Evolutionary conservation across 1,140 invertebrate species (phyloP), one percentile per base, ranked within the genome.

Genomic region (Scylla paramamosain): DNA sequence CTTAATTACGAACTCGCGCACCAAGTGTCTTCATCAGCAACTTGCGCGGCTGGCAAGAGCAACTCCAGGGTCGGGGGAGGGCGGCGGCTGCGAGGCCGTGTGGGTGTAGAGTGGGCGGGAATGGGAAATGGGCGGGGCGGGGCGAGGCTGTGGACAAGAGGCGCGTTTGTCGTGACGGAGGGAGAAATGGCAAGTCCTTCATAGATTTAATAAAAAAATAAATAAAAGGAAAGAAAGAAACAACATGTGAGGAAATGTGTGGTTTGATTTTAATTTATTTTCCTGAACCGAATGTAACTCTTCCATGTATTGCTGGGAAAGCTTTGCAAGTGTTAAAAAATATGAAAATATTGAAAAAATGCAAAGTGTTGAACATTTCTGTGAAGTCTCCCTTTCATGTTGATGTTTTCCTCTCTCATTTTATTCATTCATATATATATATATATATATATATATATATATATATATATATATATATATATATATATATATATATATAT

Each of bases 391-490:
- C 39, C 52, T 59, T 20, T 59, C 83, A 84, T 14, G 1, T 10
- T 84, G 4, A 84, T 84, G 6, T 16, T 84, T 10, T 32, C n/a
- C n/a, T n/a, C 25, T 25, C 8, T 84, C 1, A 7, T 10, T 84
- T 29, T 32, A 84, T 28, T 84, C 6, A 2, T 39, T 39, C 39
- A 39, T 87, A 31, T 32, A 87, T 31, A 87, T 87, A 87, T 87
- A 87, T 87, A 87, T 14, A 87, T 14, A 87, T 14, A 87, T 29
- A 87, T 32, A 87, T 87, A 87, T 87, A 87, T 87, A 87, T 87
- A 87, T 87, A 87, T 87, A 87, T 87, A 87, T 87, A 87, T 87
- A 87, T 87, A 87, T 87, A 87, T 87, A 87, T 87, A 87, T 87
- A 87, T 87, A 87, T 87, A 87, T 87, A 87, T 87, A 87, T 87